Base-by-base conservation (phyloP, 2,113 vertebrate genomes). In the Charina bottae region DNA sequence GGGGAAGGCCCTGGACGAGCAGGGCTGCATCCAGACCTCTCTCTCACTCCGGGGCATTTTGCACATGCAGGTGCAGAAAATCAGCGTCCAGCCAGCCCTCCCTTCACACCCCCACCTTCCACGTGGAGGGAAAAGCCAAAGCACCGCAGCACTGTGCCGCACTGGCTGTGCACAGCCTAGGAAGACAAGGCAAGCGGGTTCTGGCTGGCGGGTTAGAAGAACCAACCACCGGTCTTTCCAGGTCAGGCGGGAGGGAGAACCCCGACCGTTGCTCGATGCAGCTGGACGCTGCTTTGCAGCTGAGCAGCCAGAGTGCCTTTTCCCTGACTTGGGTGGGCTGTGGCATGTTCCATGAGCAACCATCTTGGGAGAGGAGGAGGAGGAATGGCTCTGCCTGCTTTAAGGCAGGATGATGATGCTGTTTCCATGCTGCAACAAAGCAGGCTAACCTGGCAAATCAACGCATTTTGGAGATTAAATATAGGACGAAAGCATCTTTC, bases 161-260 rank as follows among this genome's bases (percentile, higher is more conserved):
- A 21, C 49, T 12, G 49, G 37, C 1, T 3, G 62, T 33, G 91
- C 88, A 87, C 11, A 5, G 92, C 8, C 15, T 92, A 90, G 46
- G 7, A 26, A 92, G 91, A 88, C 84, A 85, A 87, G 84, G 92
- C 87, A 88, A 84, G 92, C 23, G n/a, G 92, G 90, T 93, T 92
- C 60, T 49, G 46, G 68, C 26, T 89, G 11, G 5, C 2, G 54
- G 72, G 87, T 9, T 5, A 46, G 55, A 49, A 60, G 55, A 60
- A 19, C 10, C 59, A 28, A 12, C n/a, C 5, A 1, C 15, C 58
- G 1, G 1, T 6, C 42, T 59, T n/a, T 21, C 60, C 23, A 56
- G 15, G 55, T 0, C 17, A 72, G 42, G 12, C 0, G 0, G 56
- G 17, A 54, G 42, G 54, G 54, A 55, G 60, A 33, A 2, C 6